Evolutionary conservation across 2,113 vertebrate species (phyloP).

Genomic region (Seriola rivoliana): DNA sequence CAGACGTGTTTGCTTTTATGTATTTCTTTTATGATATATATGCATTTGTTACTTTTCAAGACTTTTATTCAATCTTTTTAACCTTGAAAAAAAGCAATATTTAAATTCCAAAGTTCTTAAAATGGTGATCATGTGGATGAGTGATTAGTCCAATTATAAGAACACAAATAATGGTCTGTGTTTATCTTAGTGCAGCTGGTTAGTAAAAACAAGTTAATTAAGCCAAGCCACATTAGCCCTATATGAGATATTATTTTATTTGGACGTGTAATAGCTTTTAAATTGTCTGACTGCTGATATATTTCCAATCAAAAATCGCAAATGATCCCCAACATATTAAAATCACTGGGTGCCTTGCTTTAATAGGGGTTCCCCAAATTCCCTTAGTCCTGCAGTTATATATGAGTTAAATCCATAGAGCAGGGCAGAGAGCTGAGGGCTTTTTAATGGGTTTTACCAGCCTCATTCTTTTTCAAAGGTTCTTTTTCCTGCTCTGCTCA

Average conservation of each 20-base stretch:
- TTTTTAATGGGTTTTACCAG: slow-evolving; percentile 56
- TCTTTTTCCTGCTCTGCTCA: slow-evolving; percentile 31
- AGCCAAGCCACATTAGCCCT: slow-evolving; percentile 52
- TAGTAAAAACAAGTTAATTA: slow-evolving; percentile 73
- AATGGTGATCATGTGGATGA: slow-evolving; percentile 45
- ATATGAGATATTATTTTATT: slow-evolving; percentile 55
- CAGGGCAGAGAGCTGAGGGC: slow-evolving; percentile 26
- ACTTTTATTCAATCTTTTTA: background rate
- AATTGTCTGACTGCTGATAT: slow-evolving; percentile 56
- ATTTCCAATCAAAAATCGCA: slow-evolving; percentile 59
- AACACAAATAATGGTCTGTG: slow-evolving; percentile 65
- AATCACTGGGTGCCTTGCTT: slow-evolving; percentile 37
- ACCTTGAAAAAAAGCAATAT: slow-evolving; percentile 33
- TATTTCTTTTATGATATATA: slow-evolving; percentile 7
- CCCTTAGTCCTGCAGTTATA: slow-evolving; percentile 14
- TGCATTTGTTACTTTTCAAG: slow-evolving; percentile 1
- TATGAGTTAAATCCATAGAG: slow-evolving; percentile 34
- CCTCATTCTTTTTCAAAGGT: slow-evolving; percentile 43
- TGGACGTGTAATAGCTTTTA: slow-evolving; percentile 65
- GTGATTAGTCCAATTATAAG: slow-evolving; percentile 63
- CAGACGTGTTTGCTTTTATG: background rate
- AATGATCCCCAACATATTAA: slow-evolving; percentile 50
- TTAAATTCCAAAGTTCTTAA: slow-evolving; percentile 47
- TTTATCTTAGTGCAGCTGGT: slow-evolving; percentile 58
- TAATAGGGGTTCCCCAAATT: slow-evolving; percentile 36